phyloP scores from a whole-genome alignment of 2,113 vertebrate species.

The Cheilinus undulatus region DNA sequence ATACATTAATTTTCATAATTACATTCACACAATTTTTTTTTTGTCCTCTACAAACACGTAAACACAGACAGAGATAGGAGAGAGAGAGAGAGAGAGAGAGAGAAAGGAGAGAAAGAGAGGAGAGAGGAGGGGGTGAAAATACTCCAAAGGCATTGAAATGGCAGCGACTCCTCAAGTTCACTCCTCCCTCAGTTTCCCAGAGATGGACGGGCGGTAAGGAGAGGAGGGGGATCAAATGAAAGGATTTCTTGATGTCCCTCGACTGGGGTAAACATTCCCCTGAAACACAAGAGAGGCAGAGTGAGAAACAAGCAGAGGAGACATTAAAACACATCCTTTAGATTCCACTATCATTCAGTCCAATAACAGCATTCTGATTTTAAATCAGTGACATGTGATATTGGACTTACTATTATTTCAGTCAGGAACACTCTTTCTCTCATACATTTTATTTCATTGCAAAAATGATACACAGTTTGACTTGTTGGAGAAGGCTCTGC shows the following conservation, averaged over 20 bases:
- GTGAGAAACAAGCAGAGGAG: background rate
- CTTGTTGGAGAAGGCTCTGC: too few species aligned
- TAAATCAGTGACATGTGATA: too few species aligned
- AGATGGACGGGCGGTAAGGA: slow-evolving; percentile 12
- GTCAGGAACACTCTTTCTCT: too few species aligned
- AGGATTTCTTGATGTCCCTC: slow-evolving; percentile 84
- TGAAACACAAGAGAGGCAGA: slow-evolving; percentile 63
- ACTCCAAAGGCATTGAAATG: slow-evolving; percentile 79
- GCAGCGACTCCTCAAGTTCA: slow-evolving; percentile 74
- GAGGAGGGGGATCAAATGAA: slow-evolving; percentile 80
- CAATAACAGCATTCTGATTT: too few species aligned
- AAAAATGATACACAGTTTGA: too few species aligned
- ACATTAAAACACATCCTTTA: slow-evolving; percentile 22
- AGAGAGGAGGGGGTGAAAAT: slow-evolving; percentile 50
- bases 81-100: background rate
- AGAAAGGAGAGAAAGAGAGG: background rate
- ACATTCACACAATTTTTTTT: slow-evolving; percentile 58
- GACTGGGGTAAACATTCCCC: slow-evolving; percentile 85
- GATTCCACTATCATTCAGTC: too few species aligned
- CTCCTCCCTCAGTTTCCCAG: slow-evolving; percentile 51
- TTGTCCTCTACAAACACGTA: slow-evolving; percentile 56
- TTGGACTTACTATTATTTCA: too few species aligned
- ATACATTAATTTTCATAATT: slow-evolving; percentile 33
- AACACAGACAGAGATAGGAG: slow-evolving; percentile 54
- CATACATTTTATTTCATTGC: too few species aligned